Evolutionary conservation across 2,888 invertebrate species (phyloP).

Genomic region (Pandemis cinnamomeana): DNA sequence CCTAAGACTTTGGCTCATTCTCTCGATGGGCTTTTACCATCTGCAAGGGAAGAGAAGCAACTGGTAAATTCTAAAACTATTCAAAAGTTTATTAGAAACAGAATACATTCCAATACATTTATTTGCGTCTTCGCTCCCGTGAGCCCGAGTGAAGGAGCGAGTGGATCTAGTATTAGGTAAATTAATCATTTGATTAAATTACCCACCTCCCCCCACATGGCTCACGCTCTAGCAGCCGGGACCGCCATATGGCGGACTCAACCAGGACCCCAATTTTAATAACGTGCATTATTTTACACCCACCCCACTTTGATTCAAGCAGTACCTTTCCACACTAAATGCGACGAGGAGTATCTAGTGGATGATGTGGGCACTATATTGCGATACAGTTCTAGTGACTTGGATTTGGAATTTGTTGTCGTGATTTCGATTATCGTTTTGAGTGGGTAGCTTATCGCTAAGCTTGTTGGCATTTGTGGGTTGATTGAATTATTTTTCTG

Average conservation of each 20-base stretch:
- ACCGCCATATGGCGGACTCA: constrained; percentile 48
- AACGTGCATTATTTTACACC: constrained; percentile 26
- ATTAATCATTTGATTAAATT: constrained; percentile 2
- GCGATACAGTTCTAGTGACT: neutral
- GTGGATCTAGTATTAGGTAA: neutral
- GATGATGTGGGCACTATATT: no score
- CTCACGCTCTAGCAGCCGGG: constrained; percentile 30
- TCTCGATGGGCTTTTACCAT: no score
- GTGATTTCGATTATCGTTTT: constrained; percentile 18
- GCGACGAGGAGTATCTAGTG: no score
- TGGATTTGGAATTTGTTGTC: no score
- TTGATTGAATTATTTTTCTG: constrained; percentile 34
- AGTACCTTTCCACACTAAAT: neutral
- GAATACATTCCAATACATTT: no score
- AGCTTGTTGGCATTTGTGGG: constrained; percentile 23
- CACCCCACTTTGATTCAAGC: neutral
- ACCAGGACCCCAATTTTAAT: constrained; percentile 38
- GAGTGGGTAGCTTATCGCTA: constrained; percentile 27
- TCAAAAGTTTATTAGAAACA: no score
- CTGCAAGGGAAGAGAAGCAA: no score
- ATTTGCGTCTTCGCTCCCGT: no score
- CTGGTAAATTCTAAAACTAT: no score
- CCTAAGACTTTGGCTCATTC: no score
- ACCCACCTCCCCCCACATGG: constrained; percentile 4
- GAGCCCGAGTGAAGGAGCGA: no score